Evolutionary conservation across 2,113 vertebrate genomes (phyloP).

Genomic region (Aix galericulata): DNA sequence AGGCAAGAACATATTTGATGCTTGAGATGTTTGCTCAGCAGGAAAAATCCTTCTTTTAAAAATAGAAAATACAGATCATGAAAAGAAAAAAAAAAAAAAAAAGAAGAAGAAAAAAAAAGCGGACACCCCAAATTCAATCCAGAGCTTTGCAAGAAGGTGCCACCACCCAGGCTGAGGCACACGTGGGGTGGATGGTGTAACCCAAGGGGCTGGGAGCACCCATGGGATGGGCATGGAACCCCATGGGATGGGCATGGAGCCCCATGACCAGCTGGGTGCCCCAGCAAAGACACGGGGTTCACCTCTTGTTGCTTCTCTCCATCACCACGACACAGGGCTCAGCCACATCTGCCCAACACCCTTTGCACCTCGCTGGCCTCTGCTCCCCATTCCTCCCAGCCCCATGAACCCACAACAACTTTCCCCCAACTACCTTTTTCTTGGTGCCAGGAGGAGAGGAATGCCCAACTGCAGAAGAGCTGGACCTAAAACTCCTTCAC

Average conservation of each 20-base stretch:
- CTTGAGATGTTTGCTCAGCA: not conserved
- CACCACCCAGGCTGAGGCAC: not conserved
- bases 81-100: not conserved
- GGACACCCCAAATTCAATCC: no score
- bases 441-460: not conserved
- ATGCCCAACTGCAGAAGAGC: not conserved
- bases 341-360: not conserved
- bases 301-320: not conserved
- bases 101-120: not conserved
- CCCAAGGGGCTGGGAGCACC: not conserved
- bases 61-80: not conserved
- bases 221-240: not conserved
- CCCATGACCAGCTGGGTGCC: not conserved
- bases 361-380: not conserved
- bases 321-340: not conserved
- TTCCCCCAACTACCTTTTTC: not conserved
- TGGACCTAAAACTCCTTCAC: not conserved
- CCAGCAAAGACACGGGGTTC: not conserved
- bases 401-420: not conserved
- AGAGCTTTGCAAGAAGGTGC: not conserved
- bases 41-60: not conserved
- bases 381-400: no score
- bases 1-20: not conserved
- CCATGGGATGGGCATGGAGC: not conserved
- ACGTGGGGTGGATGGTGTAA: not conserved